A percentile compares a stretch with the other conserved stretches of the same genome.
phyloP scores from a whole-genome alignment of 2,797 vertebrate species.

The Bovichtus variegatus region DNA sequence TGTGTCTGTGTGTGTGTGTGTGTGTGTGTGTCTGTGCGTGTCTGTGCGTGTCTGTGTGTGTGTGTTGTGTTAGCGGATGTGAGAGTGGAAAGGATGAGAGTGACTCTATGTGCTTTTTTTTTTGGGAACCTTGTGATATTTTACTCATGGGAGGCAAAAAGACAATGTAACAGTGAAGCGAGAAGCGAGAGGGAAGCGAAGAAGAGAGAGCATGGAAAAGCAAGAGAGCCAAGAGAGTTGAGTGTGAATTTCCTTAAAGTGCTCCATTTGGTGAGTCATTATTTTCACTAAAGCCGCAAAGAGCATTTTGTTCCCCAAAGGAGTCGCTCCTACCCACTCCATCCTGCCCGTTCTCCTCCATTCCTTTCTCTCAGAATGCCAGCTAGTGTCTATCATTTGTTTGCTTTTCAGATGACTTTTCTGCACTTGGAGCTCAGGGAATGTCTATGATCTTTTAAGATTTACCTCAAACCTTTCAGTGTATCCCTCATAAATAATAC shows the following conservation, averaged over 20 bases:
- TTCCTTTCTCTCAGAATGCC: conserved; percentile 50
- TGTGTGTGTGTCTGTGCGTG: conserved; percentile 3
- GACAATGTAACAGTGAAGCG: conserved; percentile 72
- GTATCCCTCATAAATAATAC: conserved; percentile 48
- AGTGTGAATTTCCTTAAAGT: conserved; percentile 85
- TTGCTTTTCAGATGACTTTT: conserved; percentile 56
- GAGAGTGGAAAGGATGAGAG: conserved; percentile 28
- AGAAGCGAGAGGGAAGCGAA: conserved; percentile 51
- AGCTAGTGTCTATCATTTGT: conserved; percentile 58
- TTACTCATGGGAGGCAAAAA: conserved; percentile 71
- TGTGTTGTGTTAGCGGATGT: conserved; percentile 31
- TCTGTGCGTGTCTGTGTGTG: conserved; percentile 12
- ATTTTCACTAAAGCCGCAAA: conserved; percentile 85
- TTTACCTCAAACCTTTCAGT: conserved; percentile 47
- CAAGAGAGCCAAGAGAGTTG: conserved; percentile 77
- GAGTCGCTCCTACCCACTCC: conserved; percentile 57
- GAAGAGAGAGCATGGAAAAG: conserved; percentile 63
- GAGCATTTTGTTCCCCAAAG: conserved; percentile 82
- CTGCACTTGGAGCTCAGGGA: conserved; percentile 23
- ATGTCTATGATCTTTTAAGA: conserved; percentile 37
- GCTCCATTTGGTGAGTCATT: conserved; percentile 87
- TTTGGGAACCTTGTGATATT: conserved; percentile 60
- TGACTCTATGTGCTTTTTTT: conserved; percentile 45
- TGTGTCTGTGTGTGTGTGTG: neutral
- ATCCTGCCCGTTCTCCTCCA: conserved; percentile 40